Evolutionary conservation across 1,140 invertebrate genomes (phyloP), one percentile per base, ranked within the genome.

Genomic region (Dufourea novaeangliae): DNA sequence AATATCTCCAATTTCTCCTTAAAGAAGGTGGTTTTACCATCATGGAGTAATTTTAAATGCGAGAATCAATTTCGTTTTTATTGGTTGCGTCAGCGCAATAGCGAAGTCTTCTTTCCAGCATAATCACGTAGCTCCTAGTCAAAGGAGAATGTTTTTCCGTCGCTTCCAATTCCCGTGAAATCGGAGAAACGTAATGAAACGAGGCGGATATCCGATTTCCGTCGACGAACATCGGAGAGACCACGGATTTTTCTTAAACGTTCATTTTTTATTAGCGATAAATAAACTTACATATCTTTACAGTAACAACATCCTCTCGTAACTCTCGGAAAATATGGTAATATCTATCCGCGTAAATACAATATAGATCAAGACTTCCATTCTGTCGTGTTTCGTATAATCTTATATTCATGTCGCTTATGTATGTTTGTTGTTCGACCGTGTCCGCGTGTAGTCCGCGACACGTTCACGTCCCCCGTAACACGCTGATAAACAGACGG

Each of bases 231-330:
- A 14, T 2, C 5, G 14, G 12, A 29, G 1, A n/a, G 6, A 1
- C 8, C 32, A 2, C 10, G 11, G 10, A 14, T 54, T 75, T 85
- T 87, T 91, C 87, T 89, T 91, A 89, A 90, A 88, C 83, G 80
- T 88, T 87, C 87, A 73, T 88, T 92, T 92, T 50, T 92, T 92
- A 92, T 92, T 92, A 92, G 90, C 87, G 90, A 92, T 92, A 92
- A 92, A 92, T 92, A 92, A 92, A 92, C 89, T 92, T 92, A 92
- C 90, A 92, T 90, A 91, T 92, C 89, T 92, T 91, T 92, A 92
- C 91, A 92, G 87, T 92, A 92, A 92, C 92, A 92, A 92, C 89
- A 77, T 90, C 88, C 86, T 88, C 85, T 91, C 87, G 86, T 87
- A 90, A 92, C 86, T 90, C 83, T 92, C 90, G 85, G 88, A 92